These are phyloP conservation scores for Brenthis ino DNA, from an alignment of 2,888 invertebrate genomes.

Conservation along the genomic window DNA sequence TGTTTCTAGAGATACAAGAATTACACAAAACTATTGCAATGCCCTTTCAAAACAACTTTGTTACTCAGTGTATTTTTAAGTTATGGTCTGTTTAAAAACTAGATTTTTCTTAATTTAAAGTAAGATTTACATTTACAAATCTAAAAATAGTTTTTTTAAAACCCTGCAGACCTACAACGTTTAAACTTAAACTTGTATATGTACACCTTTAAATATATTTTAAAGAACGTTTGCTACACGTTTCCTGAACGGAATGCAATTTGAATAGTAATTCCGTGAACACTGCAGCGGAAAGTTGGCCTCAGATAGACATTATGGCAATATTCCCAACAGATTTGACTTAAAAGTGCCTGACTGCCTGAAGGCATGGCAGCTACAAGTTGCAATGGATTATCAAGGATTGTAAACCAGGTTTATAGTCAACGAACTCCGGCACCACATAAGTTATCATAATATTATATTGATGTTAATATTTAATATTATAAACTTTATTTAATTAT, in stretches of 20 bases:
- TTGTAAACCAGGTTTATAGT: slow-evolving; percentile 67
- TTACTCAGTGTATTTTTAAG: too few relatives aligned
- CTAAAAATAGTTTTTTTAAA: background rate
- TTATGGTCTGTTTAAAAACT: too few relatives aligned
- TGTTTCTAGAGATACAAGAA: too few relatives aligned
- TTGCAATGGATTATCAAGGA: slow-evolving; percentile 52
- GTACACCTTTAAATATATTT: slow-evolving; percentile 1
- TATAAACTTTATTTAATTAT: too few relatives aligned
- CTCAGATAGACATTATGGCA: slow-evolving; percentile 41
- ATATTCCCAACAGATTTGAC: slow-evolving; percentile 50
- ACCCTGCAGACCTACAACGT: background rate
- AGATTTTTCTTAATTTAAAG: too few relatives aligned
- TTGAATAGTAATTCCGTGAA: slow-evolving; percentile 37
- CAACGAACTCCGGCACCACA: slow-evolving; percentile 48
- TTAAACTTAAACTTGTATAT: slow-evolving; percentile 4
- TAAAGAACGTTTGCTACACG: slow-evolving; percentile 29
- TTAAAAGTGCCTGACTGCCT: slow-evolving; percentile 37
- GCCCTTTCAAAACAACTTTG: too few relatives aligned
- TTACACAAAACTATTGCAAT: too few relatives aligned
- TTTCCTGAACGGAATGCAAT: slow-evolving; percentile 34
- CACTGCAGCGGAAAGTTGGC: slow-evolving; percentile 49
- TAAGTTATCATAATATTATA: slow-evolving; percentile 1
- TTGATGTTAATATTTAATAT: background rate
- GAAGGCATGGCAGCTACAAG: slow-evolving; percentile 47
- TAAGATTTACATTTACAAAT: too few relatives aligned